These are phyloP conservation scores for Semnornis frantzii DNA, from an alignment of 2,113 vertebrate species.

Conservation along the genomic window DNA sequence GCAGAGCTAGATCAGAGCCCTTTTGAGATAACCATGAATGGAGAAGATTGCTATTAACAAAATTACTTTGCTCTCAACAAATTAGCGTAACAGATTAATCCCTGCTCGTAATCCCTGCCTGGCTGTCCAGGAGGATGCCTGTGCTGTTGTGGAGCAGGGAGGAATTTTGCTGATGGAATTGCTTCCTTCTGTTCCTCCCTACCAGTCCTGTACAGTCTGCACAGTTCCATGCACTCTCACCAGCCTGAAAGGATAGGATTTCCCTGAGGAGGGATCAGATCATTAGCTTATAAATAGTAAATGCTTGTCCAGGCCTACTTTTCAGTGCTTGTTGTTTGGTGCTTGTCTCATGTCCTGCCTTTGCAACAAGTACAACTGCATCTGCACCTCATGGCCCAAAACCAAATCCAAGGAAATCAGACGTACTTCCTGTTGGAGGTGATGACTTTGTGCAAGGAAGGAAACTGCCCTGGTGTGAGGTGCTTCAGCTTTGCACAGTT, in stretches of 20 bases:
- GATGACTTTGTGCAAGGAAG: not conserved
- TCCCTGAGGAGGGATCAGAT: conserved; percentile 42
- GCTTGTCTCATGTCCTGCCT: not conserved
- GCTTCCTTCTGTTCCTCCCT: not conserved
- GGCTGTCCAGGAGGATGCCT: not conserved
- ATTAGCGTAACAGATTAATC: not conserved
- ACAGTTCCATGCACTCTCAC: accelerated
- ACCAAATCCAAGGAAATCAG: not conserved
- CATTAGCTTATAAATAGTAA: conserved; percentile 61
- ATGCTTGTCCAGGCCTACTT: conserved; percentile 11
- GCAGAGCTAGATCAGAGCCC: not conserved
- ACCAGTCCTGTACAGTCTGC: not conserved
- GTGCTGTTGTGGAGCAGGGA: not conserved
- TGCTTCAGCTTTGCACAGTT: not conserved
- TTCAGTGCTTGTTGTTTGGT: not conserved
- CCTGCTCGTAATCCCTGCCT: not conserved
- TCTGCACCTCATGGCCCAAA: accelerated
- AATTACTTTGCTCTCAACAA: conserved; percentile 28
- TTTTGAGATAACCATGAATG: not conserved
- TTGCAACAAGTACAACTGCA: not conserved
- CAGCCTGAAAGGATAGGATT: conserved; percentile 3
- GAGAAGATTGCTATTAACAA: not conserved
- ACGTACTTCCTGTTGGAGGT: accelerated
- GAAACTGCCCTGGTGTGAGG: not conserved
- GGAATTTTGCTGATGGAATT: not conserved